phyloP scores from a whole-genome alignment of 2,888 invertebrate genomes.

The Gari tellinella region DNA sequence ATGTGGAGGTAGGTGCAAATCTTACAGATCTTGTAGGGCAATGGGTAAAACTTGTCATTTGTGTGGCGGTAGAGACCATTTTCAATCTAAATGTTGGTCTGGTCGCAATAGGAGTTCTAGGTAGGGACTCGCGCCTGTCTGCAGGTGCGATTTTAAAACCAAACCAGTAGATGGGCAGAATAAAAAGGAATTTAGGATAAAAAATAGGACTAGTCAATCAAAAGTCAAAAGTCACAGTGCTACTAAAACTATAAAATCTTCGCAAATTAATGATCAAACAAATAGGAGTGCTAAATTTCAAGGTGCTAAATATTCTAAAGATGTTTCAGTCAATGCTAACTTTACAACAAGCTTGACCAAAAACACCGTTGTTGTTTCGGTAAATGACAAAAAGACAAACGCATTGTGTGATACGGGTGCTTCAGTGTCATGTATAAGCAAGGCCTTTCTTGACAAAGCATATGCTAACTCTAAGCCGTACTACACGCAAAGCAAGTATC shows the following conservation, averaged over 20 bases:
- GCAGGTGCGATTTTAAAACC: constrained; percentile 12
- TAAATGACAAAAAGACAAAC: too few species aligned
- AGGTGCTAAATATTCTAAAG: neutral
- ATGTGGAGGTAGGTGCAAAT: too few species aligned
- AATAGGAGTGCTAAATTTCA: neutral
- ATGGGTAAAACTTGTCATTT: constrained; percentile 14
- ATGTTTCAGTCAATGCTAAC: constrained; percentile 19
- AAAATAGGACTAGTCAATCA: too few species aligned
- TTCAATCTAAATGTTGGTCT: neutral
- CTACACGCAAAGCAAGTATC: constrained; percentile 2
- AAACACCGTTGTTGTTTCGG: too few species aligned
- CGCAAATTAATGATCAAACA: neutral
- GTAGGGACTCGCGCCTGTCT: constrained; percentile 19
- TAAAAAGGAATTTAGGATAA: too few species aligned
- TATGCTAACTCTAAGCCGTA: constrained; percentile 7
- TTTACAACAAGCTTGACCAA: constrained; percentile 35
- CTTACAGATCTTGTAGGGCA: too few species aligned
- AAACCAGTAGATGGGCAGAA: constrained; percentile 28
- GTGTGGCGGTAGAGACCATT: constrained; percentile 14
- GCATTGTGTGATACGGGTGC: too few species aligned
- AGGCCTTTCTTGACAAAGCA: constrained; percentile 23
- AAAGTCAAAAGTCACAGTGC: too few species aligned
- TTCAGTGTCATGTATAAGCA: too few species aligned
- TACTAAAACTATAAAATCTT: too few species aligned
- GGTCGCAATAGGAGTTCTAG: neutral